Evolutionary conservation across 1,140 invertebrate species (phyloP).

Genomic region (Eupristina koningsbergeri): DNA sequence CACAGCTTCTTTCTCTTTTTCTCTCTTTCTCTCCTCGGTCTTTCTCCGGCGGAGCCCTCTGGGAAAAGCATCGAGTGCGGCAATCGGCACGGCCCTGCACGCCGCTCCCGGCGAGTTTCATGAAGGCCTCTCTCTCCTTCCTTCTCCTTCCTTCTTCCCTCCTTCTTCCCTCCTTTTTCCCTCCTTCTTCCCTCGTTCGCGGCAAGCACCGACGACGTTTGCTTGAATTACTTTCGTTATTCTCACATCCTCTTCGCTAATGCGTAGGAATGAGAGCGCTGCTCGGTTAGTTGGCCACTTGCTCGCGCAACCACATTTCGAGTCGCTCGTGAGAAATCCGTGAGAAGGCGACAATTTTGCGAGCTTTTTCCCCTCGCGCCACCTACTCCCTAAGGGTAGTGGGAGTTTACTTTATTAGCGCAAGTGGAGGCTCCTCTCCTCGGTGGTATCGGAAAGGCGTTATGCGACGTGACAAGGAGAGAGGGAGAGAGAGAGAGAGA

Average conservation of each 20-base stretch:
- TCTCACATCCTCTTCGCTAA: constrained; percentile 44
- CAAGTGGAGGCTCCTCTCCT: background rate
- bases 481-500: too few relatives aligned
- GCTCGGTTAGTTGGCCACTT: constrained; percentile 10
- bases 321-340: constrained; percentile 40
- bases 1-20: constrained; percentile 22
- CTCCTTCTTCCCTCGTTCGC: background rate
- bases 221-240: constrained; percentile 46
- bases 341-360: constrained; percentile 15
- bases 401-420: background rate
- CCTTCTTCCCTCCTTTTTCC: background rate
- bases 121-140: background rate
- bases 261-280: constrained; percentile 38
- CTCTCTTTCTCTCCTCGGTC: too few relatives aligned
- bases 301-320: constrained; percentile 15
- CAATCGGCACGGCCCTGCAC: constrained; percentile 31
- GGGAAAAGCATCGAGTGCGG: constrained; percentile 24
- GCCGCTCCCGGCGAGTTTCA: constrained; percentile 23
- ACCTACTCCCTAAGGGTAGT: background rate
- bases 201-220: background rate
- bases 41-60: background rate
- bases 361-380: background rate
- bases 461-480: too few relatives aligned
- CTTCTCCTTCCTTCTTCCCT: background rate
- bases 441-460: background rate